Evolutionary conservation across 1,140 invertebrate genomes (phyloP).

Genomic region (Hyposmocoma kahamanoa): DNA sequence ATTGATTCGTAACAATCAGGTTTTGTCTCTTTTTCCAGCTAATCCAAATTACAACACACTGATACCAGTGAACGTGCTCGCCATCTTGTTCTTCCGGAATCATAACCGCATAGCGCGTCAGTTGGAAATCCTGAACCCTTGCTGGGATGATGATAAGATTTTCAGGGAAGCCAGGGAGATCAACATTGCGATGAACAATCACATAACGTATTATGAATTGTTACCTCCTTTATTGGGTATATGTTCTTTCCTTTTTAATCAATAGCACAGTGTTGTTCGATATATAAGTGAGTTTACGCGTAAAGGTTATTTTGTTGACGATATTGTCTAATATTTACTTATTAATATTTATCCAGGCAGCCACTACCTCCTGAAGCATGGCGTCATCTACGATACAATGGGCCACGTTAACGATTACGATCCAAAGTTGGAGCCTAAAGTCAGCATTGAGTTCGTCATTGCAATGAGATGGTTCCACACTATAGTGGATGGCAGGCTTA

Average conservation of each 20-base stretch:
- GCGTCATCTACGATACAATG: slow-evolving; percentile 15
- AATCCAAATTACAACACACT: slow-evolving; percentile 10
- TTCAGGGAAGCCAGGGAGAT: slow-evolving; percentile 79
- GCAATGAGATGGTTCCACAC: slow-evolving; percentile 26
- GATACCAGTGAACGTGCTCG: slow-evolving; percentile 18
- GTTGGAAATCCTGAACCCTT: slow-evolving; percentile 75
- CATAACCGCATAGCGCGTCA: slow-evolving; percentile 79
- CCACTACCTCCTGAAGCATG: slow-evolving; percentile 18
- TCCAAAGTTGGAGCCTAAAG: slow-evolving; percentile 6
- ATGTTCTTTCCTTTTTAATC: too few species aligned
- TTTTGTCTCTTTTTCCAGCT: slow-evolving; percentile 7
- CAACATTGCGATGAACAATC: slow-evolving; percentile 73
- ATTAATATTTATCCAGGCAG: slow-evolving; percentile 12
- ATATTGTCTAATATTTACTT: too few species aligned
- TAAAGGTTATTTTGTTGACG: too few species aligned
- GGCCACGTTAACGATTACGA: slow-evolving; percentile 27
- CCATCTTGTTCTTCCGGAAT: slow-evolving; percentile 35
- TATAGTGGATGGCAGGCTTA: slow-evolving; percentile 24
- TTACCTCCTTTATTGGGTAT: slow-evolving; percentile 76
- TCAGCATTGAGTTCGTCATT: slow-evolving; percentile 19
- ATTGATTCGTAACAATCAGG: too few species aligned
- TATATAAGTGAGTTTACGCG: too few species aligned
- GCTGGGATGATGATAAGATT: slow-evolving; percentile 76
- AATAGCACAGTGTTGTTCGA: too few species aligned
- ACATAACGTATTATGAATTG: slow-evolving; percentile 77